A percentile compares a stretch with the other conserved stretches of the same genome.
Conservation (phyloP, 2,113 vertebrate species). For the Paedocypris sp. region DNA sequence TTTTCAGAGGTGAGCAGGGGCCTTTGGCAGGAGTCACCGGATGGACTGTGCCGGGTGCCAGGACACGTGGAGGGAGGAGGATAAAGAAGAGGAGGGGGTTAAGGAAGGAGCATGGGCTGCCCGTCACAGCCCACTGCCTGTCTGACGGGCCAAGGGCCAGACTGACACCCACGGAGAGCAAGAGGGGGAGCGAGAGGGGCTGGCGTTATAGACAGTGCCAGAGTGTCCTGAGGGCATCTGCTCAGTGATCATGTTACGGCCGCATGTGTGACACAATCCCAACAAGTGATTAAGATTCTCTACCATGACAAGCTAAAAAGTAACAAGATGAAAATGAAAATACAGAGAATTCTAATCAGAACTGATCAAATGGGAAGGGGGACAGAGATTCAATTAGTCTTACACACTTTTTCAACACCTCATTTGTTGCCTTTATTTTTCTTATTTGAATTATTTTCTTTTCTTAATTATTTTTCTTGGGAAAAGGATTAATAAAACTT, state of each 20-base stretch:
- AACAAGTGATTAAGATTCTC: not conserved
- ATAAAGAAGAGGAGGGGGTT: slow-evolving; percentile 29
- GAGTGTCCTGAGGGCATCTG: slow-evolving; percentile 10
- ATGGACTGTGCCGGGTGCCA: slow-evolving; percentile 61
- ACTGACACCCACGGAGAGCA: slow-evolving; percentile 44
- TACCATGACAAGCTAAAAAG: not conserved
- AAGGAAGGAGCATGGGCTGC: slow-evolving; percentile 50
- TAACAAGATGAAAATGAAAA: too few relatives aligned
- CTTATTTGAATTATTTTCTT: too few relatives aligned
- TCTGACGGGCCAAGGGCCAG: slow-evolving; percentile 60
- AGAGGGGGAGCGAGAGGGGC: slow-evolving; percentile 26
- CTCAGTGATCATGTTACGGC: not conserved
- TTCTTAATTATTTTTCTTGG: too few relatives aligned
- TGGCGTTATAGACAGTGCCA: slow-evolving; percentile 3
- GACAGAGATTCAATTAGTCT: too few relatives aligned
- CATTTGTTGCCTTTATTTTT: too few relatives aligned
- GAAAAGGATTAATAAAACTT: too few relatives aligned
- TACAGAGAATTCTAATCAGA: too few relatives aligned
- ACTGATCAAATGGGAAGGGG: too few relatives aligned
- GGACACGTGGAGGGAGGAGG: slow-evolving; percentile 52
- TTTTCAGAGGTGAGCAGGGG: slow-evolving; percentile 47
- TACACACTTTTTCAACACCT: too few relatives aligned
- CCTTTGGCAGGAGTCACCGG: slow-evolving; percentile 60
- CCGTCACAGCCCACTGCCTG: slow-evolving; percentile 63
- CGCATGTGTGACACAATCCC: not conserved